Evolutionary conservation across 2,113 vertebrate species (phyloP).

Genomic region (Pomatorhinus ruficollis): DNA sequence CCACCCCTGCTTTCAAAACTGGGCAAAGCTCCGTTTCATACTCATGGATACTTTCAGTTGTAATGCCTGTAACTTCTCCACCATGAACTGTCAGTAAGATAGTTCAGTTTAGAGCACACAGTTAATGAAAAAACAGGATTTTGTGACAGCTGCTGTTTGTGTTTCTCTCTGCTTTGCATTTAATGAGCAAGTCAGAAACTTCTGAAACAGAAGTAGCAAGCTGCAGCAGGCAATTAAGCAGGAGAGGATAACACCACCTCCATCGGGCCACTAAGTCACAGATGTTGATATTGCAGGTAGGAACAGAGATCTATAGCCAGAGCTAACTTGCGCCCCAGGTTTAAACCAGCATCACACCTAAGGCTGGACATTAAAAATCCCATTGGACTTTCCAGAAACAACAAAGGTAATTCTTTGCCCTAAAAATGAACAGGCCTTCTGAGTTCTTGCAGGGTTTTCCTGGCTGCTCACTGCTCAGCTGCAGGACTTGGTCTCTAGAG

Average conservation of each 20-base stretch:
- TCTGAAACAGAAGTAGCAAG: neutral
- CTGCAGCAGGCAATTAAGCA: neutral
- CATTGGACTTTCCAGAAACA: neutral
- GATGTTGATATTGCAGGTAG: neutral
- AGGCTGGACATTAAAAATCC: neutral
- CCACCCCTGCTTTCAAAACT: neutral
- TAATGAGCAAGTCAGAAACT: neutral
- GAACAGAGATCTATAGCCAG: neutral
- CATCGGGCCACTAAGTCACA: neutral
- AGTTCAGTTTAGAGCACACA: neutral
- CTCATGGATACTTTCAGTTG: neutral
- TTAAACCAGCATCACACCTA: neutral
- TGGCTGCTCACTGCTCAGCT: neutral
- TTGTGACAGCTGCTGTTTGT: neutral
- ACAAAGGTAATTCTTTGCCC: neutral
- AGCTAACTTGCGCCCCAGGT: neutral
- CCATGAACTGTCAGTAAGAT: neutral
- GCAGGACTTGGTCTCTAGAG: accelerated
- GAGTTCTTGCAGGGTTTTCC: neutral
- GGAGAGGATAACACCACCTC: neutral
- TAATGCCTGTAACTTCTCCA: neutral
- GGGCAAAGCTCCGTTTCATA: neutral
- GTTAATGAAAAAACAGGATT: neutral
- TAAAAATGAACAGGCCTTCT: neutral
- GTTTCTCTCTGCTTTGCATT: neutral